Conservation (phyloP, 2,113 vertebrate genomes). For the Gavialis gangeticus region DNA sequence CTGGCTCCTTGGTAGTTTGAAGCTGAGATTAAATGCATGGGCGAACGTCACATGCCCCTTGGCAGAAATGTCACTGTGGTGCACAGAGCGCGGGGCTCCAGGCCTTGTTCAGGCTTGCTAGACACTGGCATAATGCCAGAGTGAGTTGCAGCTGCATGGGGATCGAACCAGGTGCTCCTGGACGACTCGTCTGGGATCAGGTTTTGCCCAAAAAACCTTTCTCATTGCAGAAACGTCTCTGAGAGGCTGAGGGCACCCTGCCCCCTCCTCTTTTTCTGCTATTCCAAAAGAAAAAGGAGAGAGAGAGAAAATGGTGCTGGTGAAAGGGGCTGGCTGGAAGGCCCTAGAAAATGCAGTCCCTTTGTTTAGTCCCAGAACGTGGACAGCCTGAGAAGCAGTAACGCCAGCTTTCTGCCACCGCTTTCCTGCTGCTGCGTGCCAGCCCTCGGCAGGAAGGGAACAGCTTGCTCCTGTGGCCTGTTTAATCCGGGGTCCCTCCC, state of each 20-base stretch:
- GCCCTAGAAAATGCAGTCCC: not conserved
- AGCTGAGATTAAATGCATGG: not conserved
- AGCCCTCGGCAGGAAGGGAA: not conserved
- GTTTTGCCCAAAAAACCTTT: not conserved
- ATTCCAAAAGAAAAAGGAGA: too few species aligned
- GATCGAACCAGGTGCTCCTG: not conserved
- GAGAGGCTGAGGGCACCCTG: not conserved
- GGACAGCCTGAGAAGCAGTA: not conserved
- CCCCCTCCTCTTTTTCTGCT: too few species aligned
- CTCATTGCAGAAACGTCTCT: not conserved
- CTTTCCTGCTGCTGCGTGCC: not conserved
- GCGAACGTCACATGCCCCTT: not conserved
- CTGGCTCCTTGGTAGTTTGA: accelerated
- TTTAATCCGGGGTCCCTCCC: not conserved
- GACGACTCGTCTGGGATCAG: not conserved
- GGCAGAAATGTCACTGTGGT: not conserved
- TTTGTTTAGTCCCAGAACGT: not conserved
- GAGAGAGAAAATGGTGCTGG: not conserved
- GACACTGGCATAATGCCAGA: too few species aligned
- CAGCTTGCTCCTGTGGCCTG: accelerated
- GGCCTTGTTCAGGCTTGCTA: not conserved
- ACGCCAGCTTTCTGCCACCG: not conserved
- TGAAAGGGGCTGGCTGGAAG: not conserved
- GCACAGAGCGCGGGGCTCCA: not conserved
- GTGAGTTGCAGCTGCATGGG: too few species aligned